Percentiles rank a stretch among this genome's conserved stretches.
These are phyloP conservation scores for Brachypodius melanocephalos DNA, from an alignment of 2,113 vertebrate genomes.

Conservation along the genomic window DNA sequence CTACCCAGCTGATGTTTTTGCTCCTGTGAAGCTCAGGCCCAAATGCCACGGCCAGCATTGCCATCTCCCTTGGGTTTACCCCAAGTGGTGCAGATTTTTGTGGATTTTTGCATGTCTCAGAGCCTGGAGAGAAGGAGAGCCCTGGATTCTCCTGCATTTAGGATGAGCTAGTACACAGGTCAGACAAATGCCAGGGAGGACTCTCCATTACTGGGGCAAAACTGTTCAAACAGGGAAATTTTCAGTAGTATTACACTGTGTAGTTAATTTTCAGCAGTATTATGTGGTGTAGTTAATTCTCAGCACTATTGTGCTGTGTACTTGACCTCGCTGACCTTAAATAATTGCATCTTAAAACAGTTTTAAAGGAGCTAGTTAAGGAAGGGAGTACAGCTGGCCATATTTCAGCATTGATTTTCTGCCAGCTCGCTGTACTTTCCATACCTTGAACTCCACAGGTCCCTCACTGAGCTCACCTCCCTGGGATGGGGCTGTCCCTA, in stretches of 20 bases:
- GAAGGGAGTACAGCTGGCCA: background rate
- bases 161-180: background rate
- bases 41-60: background rate
- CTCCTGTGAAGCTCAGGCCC: background rate
- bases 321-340: conserved; percentile 6
- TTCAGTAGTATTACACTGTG: background rate
- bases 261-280: background rate
- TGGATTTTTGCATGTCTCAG: background rate
- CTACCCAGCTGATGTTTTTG: background rate
- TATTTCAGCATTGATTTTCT: conserved; percentile 58
- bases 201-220: background rate
- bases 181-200: background rate
- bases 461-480: background rate
- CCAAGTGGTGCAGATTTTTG: background rate
- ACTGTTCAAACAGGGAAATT: background rate
- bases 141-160: background rate
- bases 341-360: conserved; percentile 61
- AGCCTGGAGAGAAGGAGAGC: background rate
- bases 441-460: background rate
- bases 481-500: background rate
- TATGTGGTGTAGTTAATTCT: background rate
- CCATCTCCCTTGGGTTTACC: background rate
- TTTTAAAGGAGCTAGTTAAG: conserved; percentile 30
- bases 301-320: background rate
- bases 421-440: background rate